Evolutionary conservation across 2,888 invertebrate genomes (phyloP).

Genomic region (Pterostichus niger): DNA sequence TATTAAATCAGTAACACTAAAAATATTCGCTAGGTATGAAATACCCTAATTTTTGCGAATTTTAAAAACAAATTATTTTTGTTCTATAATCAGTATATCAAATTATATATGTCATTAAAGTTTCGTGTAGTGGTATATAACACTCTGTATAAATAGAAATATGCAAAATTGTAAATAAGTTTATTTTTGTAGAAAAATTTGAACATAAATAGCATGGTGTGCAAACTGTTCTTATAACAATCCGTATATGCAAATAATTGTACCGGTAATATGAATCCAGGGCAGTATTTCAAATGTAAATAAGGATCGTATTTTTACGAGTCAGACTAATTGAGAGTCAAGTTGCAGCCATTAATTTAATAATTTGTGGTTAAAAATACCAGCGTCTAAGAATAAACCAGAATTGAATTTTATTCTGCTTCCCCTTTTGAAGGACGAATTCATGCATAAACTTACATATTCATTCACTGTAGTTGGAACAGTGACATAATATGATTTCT

Average conservation of each 20-base stretch:
- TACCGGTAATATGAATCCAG: neutral
- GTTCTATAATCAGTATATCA: too few species aligned
- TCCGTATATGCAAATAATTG: neutral
- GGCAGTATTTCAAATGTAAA: slow-evolving; percentile 22
- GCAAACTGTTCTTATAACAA: neutral
- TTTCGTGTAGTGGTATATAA: too few species aligned
- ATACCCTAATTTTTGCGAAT: too few species aligned
- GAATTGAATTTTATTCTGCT: slow-evolving; percentile 30
- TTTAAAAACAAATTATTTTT: too few species aligned
- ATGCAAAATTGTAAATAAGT: neutral
- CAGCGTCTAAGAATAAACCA: slow-evolving; percentile 25
- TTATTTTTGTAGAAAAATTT: neutral
- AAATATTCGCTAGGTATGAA: too few species aligned
- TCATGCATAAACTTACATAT: slow-evolving; percentile 42
- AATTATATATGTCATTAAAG: too few species aligned
- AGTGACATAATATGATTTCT: slow-evolving; percentile 27
- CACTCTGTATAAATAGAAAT: too few species aligned
- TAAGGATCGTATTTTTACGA: neutral
- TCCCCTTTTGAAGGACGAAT: slow-evolving; percentile 52
- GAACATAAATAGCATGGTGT: neutral
- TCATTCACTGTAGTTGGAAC: slow-evolving; percentile 16
- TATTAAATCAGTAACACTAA: too few species aligned
- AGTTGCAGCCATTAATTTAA: slow-evolving; percentile 24
- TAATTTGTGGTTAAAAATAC: slow-evolving; percentile 46
- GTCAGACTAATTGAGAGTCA: slow-evolving; percentile 5